Conservation (phyloP, 2,888 invertebrate genomes). For the Heliconius sara region DNA sequence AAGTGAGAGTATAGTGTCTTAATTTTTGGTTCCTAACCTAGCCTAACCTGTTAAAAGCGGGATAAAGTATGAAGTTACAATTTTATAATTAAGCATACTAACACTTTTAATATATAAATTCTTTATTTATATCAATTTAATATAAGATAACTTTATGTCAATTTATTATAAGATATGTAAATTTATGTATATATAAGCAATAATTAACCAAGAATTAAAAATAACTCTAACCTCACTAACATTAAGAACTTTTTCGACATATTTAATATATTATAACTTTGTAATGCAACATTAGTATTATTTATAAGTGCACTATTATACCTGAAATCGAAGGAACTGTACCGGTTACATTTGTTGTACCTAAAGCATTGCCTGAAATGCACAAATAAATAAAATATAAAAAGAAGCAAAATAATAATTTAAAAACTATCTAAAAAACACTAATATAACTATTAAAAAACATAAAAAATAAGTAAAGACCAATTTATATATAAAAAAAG, state of each 20-base stretch:
- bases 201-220: conserved; percentile 2
- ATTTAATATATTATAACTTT: not conserved
- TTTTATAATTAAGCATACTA: no score
- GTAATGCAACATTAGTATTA: not conserved
- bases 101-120: no score
- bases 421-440: not conserved
- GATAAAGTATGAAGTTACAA: no score
- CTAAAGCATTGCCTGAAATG: conserved; percentile 65
- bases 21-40: no score
- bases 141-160: no score
- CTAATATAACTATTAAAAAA: not conserved
- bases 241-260: no score
- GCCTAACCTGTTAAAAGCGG: no score
- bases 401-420: not conserved
- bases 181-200: no score
- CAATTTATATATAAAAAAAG: no score
- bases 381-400: conserved; percentile 35
- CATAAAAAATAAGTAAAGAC: not conserved
- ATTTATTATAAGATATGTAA: no score
- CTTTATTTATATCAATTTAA: no score
- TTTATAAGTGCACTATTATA: conserved; percentile 42
- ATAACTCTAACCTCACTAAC: not conserved
- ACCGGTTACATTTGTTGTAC: conserved; percentile 62
- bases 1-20: no score
- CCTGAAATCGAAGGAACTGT: conserved; percentile 64